phyloP scores from a whole-genome alignment of 2,113 vertebrate species.

The Rousettus leschenaultii region DNA sequence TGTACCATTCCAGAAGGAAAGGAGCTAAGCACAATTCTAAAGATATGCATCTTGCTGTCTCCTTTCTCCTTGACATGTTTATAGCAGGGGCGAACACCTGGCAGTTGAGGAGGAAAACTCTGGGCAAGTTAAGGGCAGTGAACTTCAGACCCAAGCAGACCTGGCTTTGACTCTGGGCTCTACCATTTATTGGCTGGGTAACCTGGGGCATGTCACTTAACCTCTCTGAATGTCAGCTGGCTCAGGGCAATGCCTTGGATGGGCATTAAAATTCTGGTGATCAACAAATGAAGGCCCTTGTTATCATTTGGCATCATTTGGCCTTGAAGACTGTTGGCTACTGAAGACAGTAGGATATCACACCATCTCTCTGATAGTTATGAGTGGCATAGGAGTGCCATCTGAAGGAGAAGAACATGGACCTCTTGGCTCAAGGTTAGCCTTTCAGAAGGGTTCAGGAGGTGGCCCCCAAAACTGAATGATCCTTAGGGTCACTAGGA shows the following conservation, averaged over 20 bases:
- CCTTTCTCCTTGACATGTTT: not conserved
- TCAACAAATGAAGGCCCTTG: not conserved
- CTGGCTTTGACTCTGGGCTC: not conserved
- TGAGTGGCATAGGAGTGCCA: rapidly evolving
- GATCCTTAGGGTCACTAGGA: not conserved
- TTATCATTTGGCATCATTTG: not conserved
- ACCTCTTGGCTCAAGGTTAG: not conserved
- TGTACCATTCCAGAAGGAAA: not conserved
- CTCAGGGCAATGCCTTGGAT: not conserved
- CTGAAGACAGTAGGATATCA: not conserved
- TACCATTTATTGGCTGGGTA: not conserved
- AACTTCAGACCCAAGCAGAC: not conserved
- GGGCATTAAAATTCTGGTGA: not conserved
- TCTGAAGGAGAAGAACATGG: not conserved
- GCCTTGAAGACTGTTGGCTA: not conserved
- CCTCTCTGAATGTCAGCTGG: not conserved
- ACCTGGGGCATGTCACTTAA: not conserved
- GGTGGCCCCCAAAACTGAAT: not conserved
- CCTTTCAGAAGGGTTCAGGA: not conserved
- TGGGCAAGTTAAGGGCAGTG: not conserved
- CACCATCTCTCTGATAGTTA: not conserved
- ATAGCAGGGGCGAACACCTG: not conserved
- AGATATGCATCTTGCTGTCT: not conserved
- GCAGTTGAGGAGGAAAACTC: not conserved
- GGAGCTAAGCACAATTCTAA: not conserved